Evolutionary conservation across 1,140 invertebrate species (phyloP), one percentile per base, ranked within the genome.

Genomic region (Listronotus oregonensis): DNA sequence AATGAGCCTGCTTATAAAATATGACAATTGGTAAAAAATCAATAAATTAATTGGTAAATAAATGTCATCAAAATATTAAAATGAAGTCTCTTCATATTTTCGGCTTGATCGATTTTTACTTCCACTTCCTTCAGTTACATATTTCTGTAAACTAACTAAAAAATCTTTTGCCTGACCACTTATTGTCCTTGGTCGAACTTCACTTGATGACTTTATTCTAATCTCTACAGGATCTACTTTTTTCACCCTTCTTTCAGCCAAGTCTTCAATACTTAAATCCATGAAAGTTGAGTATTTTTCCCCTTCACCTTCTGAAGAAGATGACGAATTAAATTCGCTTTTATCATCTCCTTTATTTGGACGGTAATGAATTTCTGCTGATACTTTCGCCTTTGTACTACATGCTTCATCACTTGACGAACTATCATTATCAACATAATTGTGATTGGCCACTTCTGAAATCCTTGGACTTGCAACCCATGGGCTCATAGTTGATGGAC

Each of bases 51-150:
- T 27, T 27, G 27, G 32, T 27, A 18, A n/a, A n/a, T 50, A 27
- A 50, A 18, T 15, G 15, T 27, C 12, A n/a, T 50, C 1, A 21
- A 18, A n/a, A 6, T n/a, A 46, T 61, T 51, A 67, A 55, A 67
- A 67, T 17, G 32, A 42, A 27, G 66, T 67, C 39, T 67, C 66
- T 21, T 67, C 57, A 54, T 55, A 67, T 11, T 63, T 57, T 31
- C 37, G 56, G 32, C 43, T 42, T 12, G 17, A 34, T 14, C 55
- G 31, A 37, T 32, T 44, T 17, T 47, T 63, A 34, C 34, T 46
- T 18, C 15, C 40, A 37, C 21, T 21, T 18, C 42, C 40, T n/a
- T 64, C 52, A 5, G n/a, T 54, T 6, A 69, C 59, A 69, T 63
- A 69, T 40, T 47, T 62, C 32, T 66, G 68, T 34, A 66, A 55